Base-by-base conservation (phyloP, 2,113 vertebrate species). In the Hemichromis elongatus region DNA sequence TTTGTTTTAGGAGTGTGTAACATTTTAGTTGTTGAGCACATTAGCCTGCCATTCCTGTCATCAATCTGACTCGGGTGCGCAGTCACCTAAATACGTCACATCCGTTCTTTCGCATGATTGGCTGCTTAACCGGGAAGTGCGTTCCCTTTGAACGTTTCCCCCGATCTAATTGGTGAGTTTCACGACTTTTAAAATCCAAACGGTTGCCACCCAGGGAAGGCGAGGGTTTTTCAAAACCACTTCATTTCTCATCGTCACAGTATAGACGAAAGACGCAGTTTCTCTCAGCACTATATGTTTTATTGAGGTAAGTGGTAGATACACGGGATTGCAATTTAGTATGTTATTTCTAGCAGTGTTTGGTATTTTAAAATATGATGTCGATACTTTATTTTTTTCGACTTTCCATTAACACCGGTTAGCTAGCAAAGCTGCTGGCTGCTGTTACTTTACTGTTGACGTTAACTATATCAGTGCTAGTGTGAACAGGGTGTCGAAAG, bases 131-230 rank as follows among this genome's bases (percentile, higher is more conserved):
- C 75, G 7, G 84, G 81, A 92, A 92, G 82, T 21, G 84, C 66
- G 66, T 85, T 77, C 61, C 5, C 53, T 87, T 90, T 90, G 82
- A 89, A 81, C 7, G 10, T 30, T 70, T 83, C 61, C 7, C 2
- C 7, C 4, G 33, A 68, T 93, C 45, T 89, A 4, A 96, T 96
- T 96, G 96, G 96, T 89, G 0, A 30, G 11, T 85, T 86, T 81
- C 12, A 37, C 73, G 90, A 70, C 85, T 91, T 96, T 96, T 94
- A 95, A 96, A 95, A 90, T 96, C 89, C 87, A 95, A 96, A 91
- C 87, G 90, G 92, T 79, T 79, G 21, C 37, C 10, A 3, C 6
- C 2, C n/a, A 21, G 1, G 26, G 33, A 3, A 70, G 86, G 4
- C 52, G 30, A 68, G 73, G 78, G 21, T 1, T 37, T 70, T 94